Evolutionary conservation across 2,888 invertebrate species (phyloP), one percentile per base, ranked within the genome.

Genomic region (Phortica okadai): DNA sequence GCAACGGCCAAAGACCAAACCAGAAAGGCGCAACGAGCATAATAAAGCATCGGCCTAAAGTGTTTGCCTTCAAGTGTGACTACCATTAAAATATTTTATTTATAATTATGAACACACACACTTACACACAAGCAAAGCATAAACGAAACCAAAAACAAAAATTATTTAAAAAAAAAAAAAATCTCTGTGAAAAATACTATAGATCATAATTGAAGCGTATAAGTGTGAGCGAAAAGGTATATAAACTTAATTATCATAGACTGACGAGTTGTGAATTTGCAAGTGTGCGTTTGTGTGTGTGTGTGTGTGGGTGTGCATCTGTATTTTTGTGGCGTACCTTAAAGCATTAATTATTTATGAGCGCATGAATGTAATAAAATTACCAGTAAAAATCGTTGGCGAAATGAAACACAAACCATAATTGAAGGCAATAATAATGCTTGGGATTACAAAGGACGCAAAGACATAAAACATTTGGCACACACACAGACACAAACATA

Each of bases 11-110:
- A 45, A 0, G 41, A 42, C 42, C 33, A 67, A 11, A 42, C 33
- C 21, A 67, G 41, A 0, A 42, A 67, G 21, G 21, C 21, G 11
- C 41, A 42, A 67, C n/a, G 16, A 44, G 45, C n/a, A 69, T n/a
- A 54, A 70, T 25, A 25, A 62, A 6, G 10, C 62, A 25, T 6
- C n/a, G 54, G 21, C 25, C 16, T 62, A 10, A 11, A 25, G 14
- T 25, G 62, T 62, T 25, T 16, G 11, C 62, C 21, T 10, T 21
- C n/a, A 25, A 62, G 16, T 10, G 25, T 50, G 25, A 10, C 50
- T 70, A 54, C 21, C 45, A 25, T 45, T 70, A 70, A 45, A 70
- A 70, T 70, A 70, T 70, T 70, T 70, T 70, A 70, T 70, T 70
- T 70, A 70, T 54, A 50, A 70, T 70, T 21, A 45, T 33, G 41